A percentile compares a stretch with the other conserved stretches of the same genome.
Evolutionary conservation across 1,140 invertebrate genomes (phyloP).

Genomic region (Zaprionus tsacasi): DNA sequence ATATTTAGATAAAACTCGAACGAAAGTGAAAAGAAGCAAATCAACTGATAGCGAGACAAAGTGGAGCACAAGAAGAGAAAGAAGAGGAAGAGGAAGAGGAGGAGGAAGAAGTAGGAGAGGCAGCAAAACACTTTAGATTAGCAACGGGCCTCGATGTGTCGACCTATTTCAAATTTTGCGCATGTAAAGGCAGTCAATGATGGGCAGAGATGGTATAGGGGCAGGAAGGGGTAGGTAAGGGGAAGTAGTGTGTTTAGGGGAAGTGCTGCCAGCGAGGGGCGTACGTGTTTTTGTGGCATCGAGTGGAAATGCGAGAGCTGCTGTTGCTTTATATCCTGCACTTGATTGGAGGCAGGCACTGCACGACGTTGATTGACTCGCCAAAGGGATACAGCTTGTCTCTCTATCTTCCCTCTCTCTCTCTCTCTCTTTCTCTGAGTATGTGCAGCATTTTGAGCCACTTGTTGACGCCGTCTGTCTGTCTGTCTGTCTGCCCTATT

Average conservation of each 20-base stretch:
- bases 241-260: too few relatives aligned
- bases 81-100: neutral
- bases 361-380: constrained; percentile 71
- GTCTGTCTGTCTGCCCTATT: constrained; percentile 13
- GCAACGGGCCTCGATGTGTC: constrained; percentile 37
- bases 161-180: constrained; percentile 64
- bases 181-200: neutral
- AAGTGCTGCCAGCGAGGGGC: neutral
- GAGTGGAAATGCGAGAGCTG: constrained; percentile 32
- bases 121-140: constrained; percentile 68
- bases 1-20: constrained; percentile 77
- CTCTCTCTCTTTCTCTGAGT: constrained; percentile 22
- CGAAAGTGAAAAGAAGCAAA: constrained; percentile 61
- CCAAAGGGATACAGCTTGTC: constrained; percentile 48
- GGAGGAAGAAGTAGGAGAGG: neutral
- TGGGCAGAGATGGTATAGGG: neutral
- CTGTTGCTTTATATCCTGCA: constrained; percentile 38
- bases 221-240: neutral
- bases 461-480: constrained; percentile 35
- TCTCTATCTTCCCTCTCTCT: neutral
- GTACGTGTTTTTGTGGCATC: constrained; percentile 27
- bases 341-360: constrained; percentile 43
- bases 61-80: neutral
- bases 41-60: constrained; percentile 60
- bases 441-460: constrained; percentile 41